Conservation (phyloP, 2,113 vertebrate genomes). For the Clupea harengus region DNA sequence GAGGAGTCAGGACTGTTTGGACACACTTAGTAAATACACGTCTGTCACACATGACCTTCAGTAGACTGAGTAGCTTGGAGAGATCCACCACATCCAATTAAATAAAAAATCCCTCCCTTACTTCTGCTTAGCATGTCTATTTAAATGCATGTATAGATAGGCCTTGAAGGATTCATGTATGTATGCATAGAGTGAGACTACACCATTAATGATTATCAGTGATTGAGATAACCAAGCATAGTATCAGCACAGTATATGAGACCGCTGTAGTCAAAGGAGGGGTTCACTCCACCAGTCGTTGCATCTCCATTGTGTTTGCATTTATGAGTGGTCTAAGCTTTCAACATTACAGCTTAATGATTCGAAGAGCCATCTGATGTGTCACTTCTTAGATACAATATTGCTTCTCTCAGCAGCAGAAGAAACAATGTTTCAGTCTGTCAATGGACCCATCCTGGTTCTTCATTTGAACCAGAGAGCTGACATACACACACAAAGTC, state of each 20-base stretch:
- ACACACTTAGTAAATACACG: too few species aligned
- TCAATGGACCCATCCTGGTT: neutral
- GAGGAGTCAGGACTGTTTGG: too few species aligned
- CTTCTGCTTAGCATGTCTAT: neutral
- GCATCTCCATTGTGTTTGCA: too few species aligned
- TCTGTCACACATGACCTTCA: too few species aligned
- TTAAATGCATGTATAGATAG: neutral
- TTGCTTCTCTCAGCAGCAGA: neutral
- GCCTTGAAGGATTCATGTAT: neutral
- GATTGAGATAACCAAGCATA: too few species aligned
- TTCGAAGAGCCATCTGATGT: neutral
- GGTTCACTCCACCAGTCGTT: neutral
- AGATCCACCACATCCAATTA: neutral
- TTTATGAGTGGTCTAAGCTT: neutral
- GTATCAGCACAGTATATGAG: neutral
- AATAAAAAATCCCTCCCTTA: neutral
- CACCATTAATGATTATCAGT: neutral
- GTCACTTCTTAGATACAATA: neutral
- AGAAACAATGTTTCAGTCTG: neutral
- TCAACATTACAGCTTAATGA: neutral
- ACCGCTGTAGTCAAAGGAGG: neutral
- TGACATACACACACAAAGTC: neutral
- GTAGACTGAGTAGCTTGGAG: too few species aligned
- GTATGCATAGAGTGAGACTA: neutral
- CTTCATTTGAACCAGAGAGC: neutral